Conservation (phyloP, 2,113 vertebrate species). For the western clawed frog (Xenopus tropicalis) region UCB_Xtro_10.0 CM004449.2:101413501-101414000, state of each 20-base stretch:
- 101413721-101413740: slow-evolving; percentile 43
- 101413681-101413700: slow-evolving; percentile 75
- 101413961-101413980: too few relatives aligned
- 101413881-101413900: background rate
- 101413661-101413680: slow-evolving; percentile 80
- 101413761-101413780: background rate
- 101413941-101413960: too few relatives aligned
- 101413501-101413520: slow-evolving; percentile 43
- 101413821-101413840: background rate
- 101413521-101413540: slow-evolving; percentile 15
- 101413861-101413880: background rate
- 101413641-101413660: slow-evolving; percentile 72
- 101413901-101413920: too few relatives aligned
- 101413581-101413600: slow-evolving; percentile 71
- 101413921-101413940: too few relatives aligned
- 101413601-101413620: slow-evolving; percentile 77
- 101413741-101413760: slow-evolving; percentile 45
- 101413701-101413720: background rate
- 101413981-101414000: too few relatives aligned
- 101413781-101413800: background rate
- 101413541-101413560: slow-evolving; percentile 54
- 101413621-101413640: slow-evolving; percentile 65
- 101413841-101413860: background rate
- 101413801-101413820: slow-evolving; percentile 2
- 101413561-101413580: slow-evolving; percentile 62